Conservation (phyloP, 23 tunicate genomes). For the Phallusia fumigata region DNA sequence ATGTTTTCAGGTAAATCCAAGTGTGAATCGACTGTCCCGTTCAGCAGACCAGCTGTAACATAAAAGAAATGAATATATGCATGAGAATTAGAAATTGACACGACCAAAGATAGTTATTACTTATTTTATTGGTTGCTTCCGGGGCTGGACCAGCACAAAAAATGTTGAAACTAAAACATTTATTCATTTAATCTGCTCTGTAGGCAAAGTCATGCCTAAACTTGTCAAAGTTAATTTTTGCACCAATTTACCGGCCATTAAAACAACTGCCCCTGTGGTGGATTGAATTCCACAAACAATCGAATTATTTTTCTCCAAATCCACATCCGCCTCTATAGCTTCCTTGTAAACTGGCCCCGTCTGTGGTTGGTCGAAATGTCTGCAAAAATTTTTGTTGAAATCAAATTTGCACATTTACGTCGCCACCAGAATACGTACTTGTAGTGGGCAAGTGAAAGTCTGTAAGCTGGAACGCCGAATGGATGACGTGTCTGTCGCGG, state of each 20-base stretch:
- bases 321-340: neutral
- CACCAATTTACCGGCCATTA: slow-evolving; percentile 7
- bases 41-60: neutral
- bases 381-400: too few relatives aligned
- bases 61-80: too few relatives aligned
- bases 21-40: neutral
- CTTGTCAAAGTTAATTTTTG: too few relatives aligned
- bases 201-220: too few relatives aligned
- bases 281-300: neutral
- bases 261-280: neutral
- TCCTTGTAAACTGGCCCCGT: slow-evolving; percentile 6
- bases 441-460: slow-evolving; percentile 18
- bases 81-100: too few relatives aligned
- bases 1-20: neutral
- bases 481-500: slow-evolving; percentile 7
- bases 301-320: neutral
- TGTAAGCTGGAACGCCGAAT: slow-evolving; percentile 22
- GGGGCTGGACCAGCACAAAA: too few relatives aligned
- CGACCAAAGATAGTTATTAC: too few relatives aligned
- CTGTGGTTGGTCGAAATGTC: neutral
- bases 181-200: too few relatives aligned
- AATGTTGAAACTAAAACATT: too few relatives aligned
- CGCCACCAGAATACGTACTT: neutral
- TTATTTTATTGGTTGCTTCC: too few relatives aligned
- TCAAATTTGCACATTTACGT: neutral